Evolutionary conservation across 2,113 vertebrate species (phyloP), one percentile per base, ranked within the genome.

Genomic region (Paradoxurus hermaphroditus): DNA sequence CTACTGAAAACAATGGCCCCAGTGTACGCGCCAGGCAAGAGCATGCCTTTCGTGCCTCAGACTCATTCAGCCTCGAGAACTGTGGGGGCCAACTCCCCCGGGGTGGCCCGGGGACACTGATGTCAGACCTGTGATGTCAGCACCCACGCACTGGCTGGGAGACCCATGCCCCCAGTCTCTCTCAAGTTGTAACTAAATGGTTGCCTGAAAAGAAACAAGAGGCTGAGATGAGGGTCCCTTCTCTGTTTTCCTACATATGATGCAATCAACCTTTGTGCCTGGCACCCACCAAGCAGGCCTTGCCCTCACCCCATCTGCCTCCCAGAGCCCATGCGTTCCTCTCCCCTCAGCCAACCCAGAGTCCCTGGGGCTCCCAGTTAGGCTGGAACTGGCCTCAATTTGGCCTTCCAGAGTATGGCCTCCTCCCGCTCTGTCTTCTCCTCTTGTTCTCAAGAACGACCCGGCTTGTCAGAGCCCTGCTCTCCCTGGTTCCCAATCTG

Each of bases 1-100:
- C 53, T 23, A 2, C 6, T 56, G 79, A 56, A 16, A 93, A 95
- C 93, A 97, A 79, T 3, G 56, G 53, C 73, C 63, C 83, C 25
- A 73, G 56, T 95, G 72, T 95, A 34, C 75, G 75, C 87, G 83
- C 72, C 53, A 18, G 44, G 63, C 65, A 62, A 51, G 12, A 79
- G 14, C 53, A 65, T 73, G 92, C 85, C 73, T 86, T 65, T 86
- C 31, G 3, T 51, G 27, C 49, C 70, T 67, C 39, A 73, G 53
- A 31, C 53, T 82, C 86, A 85, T 51, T 93, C 16, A 49, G 79
- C 72, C 79, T 41, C 25, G 89, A 31, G 51, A 31, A 81, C 81
- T 36, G 7, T 0, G 7, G 67, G 34, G 56, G 41, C 41, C 29
- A 19, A 18, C 56, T 46, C 56, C 36, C 75, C 23, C 11, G 27